Percentiles rank a stretch among this genome's conserved stretches.
phyloP scores from a whole-genome alignment of 2,113 vertebrate species.

The Dicrurus megarhynchus region DNA sequence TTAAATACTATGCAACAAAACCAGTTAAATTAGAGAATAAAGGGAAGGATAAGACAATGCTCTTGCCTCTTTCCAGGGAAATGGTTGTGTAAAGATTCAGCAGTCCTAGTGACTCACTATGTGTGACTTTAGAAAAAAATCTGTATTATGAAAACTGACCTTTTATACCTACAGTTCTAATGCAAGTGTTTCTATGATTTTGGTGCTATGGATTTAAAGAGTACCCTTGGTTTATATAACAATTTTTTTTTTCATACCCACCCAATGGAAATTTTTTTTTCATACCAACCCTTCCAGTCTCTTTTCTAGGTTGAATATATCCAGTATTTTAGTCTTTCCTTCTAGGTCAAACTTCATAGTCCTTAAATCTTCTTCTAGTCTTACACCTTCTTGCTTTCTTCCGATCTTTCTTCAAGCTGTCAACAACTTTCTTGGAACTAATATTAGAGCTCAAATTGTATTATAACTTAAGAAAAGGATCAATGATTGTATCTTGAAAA shows the following conservation, averaged over 20 bases:
- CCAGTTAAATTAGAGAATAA: not conserved
- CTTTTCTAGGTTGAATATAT: not conserved
- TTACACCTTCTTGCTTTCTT: not conserved
- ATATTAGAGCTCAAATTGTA: not conserved
- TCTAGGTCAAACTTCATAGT: not conserved
- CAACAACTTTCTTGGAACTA: not conserved
- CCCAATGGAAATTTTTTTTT: not conserved
- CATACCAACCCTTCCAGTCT: not conserved
- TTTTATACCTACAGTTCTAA: not conserved
- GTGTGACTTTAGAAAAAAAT: not conserved
- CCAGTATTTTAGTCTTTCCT: not conserved
- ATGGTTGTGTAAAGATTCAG: not conserved
- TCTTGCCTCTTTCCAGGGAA: not conserved
- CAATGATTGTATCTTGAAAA: not conserved
- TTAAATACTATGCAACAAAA: not conserved
- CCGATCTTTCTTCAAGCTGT: not conserved
- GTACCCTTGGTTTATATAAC: not conserved
- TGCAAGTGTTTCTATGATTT: not conserved
- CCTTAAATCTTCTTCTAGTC: not conserved
- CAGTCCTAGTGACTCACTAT: not conserved
- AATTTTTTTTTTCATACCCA: not conserved
- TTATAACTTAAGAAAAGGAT: not conserved
- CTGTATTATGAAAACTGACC: not conserved
- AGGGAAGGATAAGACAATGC: not conserved
- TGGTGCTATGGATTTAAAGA: not conserved